Percentiles rank a stretch among this genome's conserved stretches.
phyloP scores from a whole-genome alignment of 92 coral and sea anemone genomes.

The Zoanthus gigantus region DNA sequence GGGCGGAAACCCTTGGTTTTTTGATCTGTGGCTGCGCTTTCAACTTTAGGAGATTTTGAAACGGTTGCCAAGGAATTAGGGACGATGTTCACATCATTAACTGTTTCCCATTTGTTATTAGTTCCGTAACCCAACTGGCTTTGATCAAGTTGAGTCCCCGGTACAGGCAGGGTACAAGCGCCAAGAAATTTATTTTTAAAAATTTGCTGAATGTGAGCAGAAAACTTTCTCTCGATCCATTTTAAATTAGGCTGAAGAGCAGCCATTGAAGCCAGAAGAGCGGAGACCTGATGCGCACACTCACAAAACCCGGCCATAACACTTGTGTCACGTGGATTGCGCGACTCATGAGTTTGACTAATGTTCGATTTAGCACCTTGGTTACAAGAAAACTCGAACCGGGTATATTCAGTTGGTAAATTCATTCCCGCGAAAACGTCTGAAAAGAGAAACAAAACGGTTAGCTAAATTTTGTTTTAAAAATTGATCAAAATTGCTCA shows the following conservation, averaged over 20 bases:
- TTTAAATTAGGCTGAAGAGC: constrained; percentile 4
- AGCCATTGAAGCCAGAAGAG: constrained; percentile 17
- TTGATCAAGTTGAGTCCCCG: background rate
- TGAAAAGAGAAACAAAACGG: background rate
- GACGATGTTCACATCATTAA: background rate
- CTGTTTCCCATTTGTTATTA: background rate
- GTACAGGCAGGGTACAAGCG: background rate
- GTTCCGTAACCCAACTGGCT: background rate
- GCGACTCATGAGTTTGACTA: constrained; percentile 1
- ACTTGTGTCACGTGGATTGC: background rate
- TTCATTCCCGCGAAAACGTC: background rate
- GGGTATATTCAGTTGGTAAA: constrained; percentile 6
- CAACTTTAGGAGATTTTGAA: background rate
- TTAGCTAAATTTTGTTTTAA: background rate
- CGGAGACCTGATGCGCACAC: constrained; percentile 38
- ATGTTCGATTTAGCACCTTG: background rate
- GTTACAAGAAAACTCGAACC: background rate
- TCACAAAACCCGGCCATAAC: constrained; percentile 40
- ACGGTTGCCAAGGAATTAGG: background rate
- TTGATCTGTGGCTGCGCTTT: background rate
- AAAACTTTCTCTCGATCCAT: constrained; percentile 1
- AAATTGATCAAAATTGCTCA: too few species aligned
- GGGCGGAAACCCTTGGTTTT: constrained; percentile 30
- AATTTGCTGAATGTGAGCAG: constrained; percentile 24
- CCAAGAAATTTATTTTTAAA: constrained; percentile 26